Evolutionary conservation across 1,140 invertebrate genomes (phyloP).

Genomic region (Thaumetopoea pityocampa): DNA sequence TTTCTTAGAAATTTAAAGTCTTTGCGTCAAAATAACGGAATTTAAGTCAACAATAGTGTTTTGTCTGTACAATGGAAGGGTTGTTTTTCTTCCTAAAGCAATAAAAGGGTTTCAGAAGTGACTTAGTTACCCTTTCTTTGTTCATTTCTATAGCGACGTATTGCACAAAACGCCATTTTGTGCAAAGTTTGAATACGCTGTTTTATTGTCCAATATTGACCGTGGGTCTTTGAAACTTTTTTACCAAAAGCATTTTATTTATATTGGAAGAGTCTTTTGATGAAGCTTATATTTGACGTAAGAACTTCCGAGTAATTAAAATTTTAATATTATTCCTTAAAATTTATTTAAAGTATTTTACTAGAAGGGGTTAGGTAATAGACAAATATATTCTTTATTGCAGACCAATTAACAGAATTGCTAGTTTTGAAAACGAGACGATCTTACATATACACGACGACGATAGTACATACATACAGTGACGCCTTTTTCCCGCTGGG

Average conservation of each 20-base stretch:
- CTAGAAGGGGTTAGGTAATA: too few species aligned
- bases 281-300: too few species aligned
- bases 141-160: conserved; percentile 46
- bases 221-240: conserved; percentile 1
- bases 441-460: too few species aligned
- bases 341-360: too few species aligned
- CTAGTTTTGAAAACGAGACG: too few species aligned
- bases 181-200: conserved; percentile 31
- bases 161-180: conserved; percentile 56
- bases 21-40: conserved; percentile 64
- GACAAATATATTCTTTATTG: too few species aligned
- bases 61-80: conserved; percentile 58
- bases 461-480: too few species aligned
- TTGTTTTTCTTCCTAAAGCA: conserved; percentile 61
- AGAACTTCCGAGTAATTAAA: too few species aligned
- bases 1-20: conserved; percentile 47
- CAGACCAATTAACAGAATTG: too few species aligned
- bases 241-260: conserved; percentile 6
- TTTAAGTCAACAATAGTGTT: conserved; percentile 40
- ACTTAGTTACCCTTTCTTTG: conserved; percentile 61
- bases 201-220: conserved; percentile 12
- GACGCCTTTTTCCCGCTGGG: too few species aligned
- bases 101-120: conserved; percentile 54
- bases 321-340: too few species aligned
- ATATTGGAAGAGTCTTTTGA: conserved; percentile 2